Conservation (phyloP, 2,888 invertebrate species). For the Orthonevra nobilis region DNA sequence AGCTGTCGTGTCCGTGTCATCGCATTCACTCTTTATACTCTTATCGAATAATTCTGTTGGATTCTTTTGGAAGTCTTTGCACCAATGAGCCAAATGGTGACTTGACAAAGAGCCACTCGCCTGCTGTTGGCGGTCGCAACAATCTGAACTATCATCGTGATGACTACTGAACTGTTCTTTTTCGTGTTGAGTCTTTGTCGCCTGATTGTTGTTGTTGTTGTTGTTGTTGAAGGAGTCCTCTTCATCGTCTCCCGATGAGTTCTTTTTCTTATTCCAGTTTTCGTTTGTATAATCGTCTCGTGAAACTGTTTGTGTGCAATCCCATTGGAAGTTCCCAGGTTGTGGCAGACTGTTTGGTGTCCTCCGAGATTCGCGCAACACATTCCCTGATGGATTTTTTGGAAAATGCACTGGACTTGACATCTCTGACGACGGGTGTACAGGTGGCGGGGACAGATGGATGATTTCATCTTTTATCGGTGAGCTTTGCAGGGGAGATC, state of each 20-base stretch:
- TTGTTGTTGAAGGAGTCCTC: neutral
- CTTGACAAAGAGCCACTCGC: neutral
- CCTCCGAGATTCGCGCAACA: no score
- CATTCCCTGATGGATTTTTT: no score
- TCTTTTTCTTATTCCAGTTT: constrained; percentile 3
- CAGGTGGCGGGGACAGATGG: neutral
- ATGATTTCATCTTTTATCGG: neutral
- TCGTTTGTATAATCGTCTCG: neutral
- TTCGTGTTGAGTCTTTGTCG: no score
- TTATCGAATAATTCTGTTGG: neutral
- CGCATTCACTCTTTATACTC: constrained; percentile 37
- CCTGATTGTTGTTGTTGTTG: no score
- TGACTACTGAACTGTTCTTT: neutral
- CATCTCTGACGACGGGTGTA: no score
- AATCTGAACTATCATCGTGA: constrained; percentile 33
- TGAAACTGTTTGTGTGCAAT: neutral
- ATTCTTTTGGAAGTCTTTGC: neutral
- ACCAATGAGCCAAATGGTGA: neutral
- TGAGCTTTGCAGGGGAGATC: neutral
- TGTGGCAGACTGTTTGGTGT: no score
- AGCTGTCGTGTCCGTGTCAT: constrained; percentile 20
- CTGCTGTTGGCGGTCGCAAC: neutral
- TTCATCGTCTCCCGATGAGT: neutral
- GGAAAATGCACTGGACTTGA: no score
- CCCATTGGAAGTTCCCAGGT: no score